These are phyloP conservation scores for Diplodus sargus DNA, from an alignment of 2,797 vertebrate genomes.

Conservation along the genomic window DNA sequence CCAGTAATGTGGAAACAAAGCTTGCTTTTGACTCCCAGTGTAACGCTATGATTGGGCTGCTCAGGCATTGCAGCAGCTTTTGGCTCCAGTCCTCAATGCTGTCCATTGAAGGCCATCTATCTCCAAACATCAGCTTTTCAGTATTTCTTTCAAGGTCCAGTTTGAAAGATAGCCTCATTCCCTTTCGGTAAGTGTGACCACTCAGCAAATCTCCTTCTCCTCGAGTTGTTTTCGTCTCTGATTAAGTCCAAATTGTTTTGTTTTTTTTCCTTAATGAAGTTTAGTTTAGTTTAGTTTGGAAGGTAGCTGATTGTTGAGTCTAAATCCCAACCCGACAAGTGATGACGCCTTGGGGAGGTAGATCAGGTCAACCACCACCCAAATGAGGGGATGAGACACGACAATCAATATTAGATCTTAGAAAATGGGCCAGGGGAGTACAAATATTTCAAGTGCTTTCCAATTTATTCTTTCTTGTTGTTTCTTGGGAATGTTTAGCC, in stretches of 20 bases:
- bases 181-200: background rate
- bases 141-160: background rate
- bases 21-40: slow-evolving; percentile 29
- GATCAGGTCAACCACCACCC: too few relatives aligned
- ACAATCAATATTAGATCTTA: too few relatives aligned
- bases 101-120: background rate
- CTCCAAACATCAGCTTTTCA: background rate
- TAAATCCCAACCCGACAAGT: too few relatives aligned
- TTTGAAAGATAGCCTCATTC: too few relatives aligned
- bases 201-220: background rate
- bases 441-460: too few relatives aligned
- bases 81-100: background rate
- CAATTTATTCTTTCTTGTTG: background rate
- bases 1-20: slow-evolving; percentile 53
- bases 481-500: slow-evolving; percentile 12
- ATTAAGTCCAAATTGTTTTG: background rate
- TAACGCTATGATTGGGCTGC: slow-evolving; percentile 1
- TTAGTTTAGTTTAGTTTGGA: too few relatives aligned
- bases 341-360: too few relatives aligned
- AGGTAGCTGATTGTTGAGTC: too few relatives aligned
- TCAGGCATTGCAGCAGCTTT: slow-evolving; percentile 15
- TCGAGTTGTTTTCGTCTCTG: background rate
- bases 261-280: too few relatives aligned
- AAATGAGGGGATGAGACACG: too few relatives aligned
- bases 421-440: too few relatives aligned